phyloP scores from a whole-genome alignment of 2,797 vertebrate genomes.

The Enoplosus armatus region DNA sequence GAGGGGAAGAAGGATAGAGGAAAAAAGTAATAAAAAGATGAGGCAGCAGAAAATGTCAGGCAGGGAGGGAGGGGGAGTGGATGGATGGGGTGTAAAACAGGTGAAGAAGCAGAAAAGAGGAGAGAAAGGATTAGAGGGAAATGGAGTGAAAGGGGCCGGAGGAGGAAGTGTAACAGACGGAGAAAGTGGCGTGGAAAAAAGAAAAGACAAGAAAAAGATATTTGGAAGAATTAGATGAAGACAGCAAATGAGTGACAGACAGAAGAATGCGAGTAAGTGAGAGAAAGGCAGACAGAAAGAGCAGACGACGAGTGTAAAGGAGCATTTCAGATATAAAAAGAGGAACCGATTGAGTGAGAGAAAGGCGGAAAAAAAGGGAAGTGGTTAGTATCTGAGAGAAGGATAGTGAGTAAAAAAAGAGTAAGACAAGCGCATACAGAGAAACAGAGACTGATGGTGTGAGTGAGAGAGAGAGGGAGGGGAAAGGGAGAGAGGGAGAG shows the following conservation, averaged over 20 bases:
- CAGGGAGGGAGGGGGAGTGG: not conserved
- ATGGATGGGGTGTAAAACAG: conserved; percentile 58
- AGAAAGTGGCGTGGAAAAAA: conserved; percentile 5
- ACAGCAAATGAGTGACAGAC: conserved; percentile 1
- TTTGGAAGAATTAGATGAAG: conserved; percentile 1
- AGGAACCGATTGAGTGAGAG: not conserved
- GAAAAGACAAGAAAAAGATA: conserved; percentile 2
- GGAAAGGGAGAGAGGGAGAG: conserved; percentile 21
- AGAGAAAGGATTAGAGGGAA: conserved; percentile 39
- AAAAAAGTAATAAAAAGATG: conserved; percentile 62
- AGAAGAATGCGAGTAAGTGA: not conserved
- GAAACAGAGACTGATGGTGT: conserved; percentile 41
- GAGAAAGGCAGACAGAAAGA: not conserved
- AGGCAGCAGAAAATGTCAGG: conserved; percentile 61
- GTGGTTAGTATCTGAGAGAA: not conserved
- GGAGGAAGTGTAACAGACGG: not conserved
- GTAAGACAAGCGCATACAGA: conserved; percentile 19
- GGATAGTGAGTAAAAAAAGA: conserved; percentile 9
- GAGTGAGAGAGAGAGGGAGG: conserved; percentile 13
- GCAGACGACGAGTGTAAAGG: not conserved
- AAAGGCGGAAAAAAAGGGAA: not conserved
- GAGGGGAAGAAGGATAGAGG: conserved; percentile 20
- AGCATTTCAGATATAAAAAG: conserved; percentile 10
- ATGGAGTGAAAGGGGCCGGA: conserved; percentile 12
- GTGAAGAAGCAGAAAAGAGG: conserved; percentile 59